A percentile compares a stretch with the other conserved stretches of the same genome.
Evolutionary conservation across 2,113 vertebrate genomes (phyloP).

Genomic region (Tilapia sparmanii): DNA sequence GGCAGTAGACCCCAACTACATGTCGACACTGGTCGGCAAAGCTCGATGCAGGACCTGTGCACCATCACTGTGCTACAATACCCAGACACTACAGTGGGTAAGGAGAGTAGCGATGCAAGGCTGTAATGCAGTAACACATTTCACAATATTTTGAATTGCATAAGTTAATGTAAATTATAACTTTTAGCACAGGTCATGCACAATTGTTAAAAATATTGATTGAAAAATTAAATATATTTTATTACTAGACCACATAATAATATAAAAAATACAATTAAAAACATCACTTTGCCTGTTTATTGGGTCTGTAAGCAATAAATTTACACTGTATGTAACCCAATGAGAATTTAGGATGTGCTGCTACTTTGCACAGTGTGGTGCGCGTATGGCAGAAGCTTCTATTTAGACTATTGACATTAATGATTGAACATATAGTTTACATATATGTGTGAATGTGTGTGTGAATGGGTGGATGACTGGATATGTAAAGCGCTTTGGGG

Average conservation of each 20-base stretch:
- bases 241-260: too few relatives aligned
- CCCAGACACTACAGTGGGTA: not conserved
- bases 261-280: too few relatives aligned
- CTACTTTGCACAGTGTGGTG: not conserved
- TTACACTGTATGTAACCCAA: not conserved
- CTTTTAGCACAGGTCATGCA: not conserved
- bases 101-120: not conserved
- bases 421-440: not conserved
- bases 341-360: not conserved
- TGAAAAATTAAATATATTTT: not conserved
- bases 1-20: not conserved
- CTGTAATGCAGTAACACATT: not conserved
- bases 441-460: too few relatives aligned
- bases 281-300: too few relatives aligned
- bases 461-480: too few relatives aligned
- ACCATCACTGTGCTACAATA: not conserved
- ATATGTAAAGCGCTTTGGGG: too few relatives aligned
- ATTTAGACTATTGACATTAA: too few relatives aligned
- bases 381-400: too few relatives aligned
- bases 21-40: not conserved
- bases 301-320: too few relatives aligned
- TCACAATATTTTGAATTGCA: not conserved
- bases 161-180: too few relatives aligned
- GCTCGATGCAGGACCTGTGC: not conserved
- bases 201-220: not conserved